These are phyloP conservation scores for Rhizomys pruinosus DNA, from an alignment of 2,113 vertebrate species.

Conservation along the genomic window DNA sequence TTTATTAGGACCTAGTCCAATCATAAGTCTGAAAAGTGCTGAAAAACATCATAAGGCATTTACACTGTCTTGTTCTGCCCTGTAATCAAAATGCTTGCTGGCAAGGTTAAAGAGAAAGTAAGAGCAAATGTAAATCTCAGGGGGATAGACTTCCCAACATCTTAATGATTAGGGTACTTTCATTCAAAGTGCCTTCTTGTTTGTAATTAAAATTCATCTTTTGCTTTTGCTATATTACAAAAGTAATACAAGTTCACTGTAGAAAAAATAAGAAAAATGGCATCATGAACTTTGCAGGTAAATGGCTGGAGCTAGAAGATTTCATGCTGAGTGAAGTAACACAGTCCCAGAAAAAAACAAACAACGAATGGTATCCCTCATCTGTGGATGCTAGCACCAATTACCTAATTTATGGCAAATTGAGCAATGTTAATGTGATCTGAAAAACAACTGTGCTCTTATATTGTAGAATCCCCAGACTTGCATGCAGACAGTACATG, in stretches of 20 bases:
- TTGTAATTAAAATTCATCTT: slow-evolving; percentile 12
- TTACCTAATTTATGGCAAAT: no score
- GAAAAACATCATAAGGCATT: slow-evolving; percentile 45
- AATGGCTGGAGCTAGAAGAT: no score
- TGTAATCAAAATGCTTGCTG: slow-evolving; percentile 10
- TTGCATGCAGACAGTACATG: no score
- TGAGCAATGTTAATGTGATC: no score
- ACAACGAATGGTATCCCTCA: no score
- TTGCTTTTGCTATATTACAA: slow-evolving; percentile 15
- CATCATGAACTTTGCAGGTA: no score
- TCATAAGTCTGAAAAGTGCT: slow-evolving; percentile 31
- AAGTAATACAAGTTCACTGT: background rate
- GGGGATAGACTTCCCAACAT: slow-evolving; percentile 29
- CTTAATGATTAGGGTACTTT: slow-evolving; percentile 18
- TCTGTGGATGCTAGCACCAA: no score
- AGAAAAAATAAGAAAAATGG: no score
- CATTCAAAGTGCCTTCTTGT: slow-evolving; percentile 1
- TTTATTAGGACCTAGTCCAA: slow-evolving; percentile 41
- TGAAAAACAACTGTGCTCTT: no score
- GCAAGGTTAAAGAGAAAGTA: slow-evolving; percentile 42
- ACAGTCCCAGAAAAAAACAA: no score
- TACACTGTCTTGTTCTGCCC: background rate
- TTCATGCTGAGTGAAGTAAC: no score
- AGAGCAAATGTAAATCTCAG: slow-evolving; percentile 30
- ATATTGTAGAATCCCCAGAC: no score